Evolutionary conservation across 2,797 vertebrate genomes (phyloP).

Genomic region (Avahi laniger): DNA sequence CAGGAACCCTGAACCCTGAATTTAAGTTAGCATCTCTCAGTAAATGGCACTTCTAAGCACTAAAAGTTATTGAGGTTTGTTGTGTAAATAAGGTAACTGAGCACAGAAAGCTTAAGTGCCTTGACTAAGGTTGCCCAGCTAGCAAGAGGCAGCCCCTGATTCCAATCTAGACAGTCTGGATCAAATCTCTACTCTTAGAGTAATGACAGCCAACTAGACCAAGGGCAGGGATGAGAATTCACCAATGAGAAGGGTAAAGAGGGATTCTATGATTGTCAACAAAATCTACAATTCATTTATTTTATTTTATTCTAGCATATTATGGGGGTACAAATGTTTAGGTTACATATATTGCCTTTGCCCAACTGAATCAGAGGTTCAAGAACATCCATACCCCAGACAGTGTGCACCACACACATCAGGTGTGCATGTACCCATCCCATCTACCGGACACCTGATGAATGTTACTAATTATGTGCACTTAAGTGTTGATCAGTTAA

Average conservation of each 20-base stretch:
- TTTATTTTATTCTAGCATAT: neutral
- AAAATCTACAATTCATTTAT: neutral
- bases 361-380: no score
- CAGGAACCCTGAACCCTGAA: neutral
- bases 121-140: neutral
- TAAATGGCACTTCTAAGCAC: neutral
- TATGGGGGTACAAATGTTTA: no score
- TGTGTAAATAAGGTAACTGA: neutral
- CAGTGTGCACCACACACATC: no score
- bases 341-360: no score
- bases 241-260: neutral
- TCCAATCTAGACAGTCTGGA: neutral
- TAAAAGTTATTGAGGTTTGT: neutral
- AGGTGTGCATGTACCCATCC: no score
- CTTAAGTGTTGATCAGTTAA: no score
- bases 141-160: neutral
- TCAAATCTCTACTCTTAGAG: neutral
- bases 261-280: neutral
- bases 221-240: neutral
- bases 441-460: no score
- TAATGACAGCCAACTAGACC: neutral
- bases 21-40: neutral
- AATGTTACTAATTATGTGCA: no score
- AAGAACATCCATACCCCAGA: no score
- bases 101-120: neutral